Evolutionary conservation across 2,797 vertebrate species (phyloP).

Genomic region (Oreortyx pictus): DNA sequence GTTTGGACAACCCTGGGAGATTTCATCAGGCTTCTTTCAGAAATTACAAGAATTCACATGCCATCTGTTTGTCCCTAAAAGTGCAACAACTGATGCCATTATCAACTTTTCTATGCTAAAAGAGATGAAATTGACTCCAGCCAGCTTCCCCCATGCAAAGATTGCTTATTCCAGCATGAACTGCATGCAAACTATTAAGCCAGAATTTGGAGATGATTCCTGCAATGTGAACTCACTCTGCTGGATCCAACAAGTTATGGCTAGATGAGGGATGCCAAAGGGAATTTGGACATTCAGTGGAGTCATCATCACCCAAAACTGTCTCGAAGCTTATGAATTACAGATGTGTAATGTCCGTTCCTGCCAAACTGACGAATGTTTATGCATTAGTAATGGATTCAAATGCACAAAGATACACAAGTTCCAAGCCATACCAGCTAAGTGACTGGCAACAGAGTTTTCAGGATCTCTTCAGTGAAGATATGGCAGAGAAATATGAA

Average conservation of each 20-base stretch:
- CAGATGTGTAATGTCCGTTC: constrained; percentile 57
- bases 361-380: constrained; percentile 45
- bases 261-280: constrained; percentile 62
- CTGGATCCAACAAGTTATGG: constrained; percentile 65
- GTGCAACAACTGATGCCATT: constrained; percentile 69
- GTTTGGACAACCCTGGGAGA: constrained; percentile 58
- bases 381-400: constrained; percentile 39
- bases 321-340: constrained; percentile 53
- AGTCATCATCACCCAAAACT: constrained; percentile 58
- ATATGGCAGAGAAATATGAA: background rate
- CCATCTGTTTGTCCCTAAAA: constrained; percentile 74
- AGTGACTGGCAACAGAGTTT: background rate
- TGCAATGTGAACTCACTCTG: constrained; percentile 50
- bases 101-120: constrained; percentile 59
- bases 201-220: constrained; percentile 62
- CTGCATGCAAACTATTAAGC: constrained; percentile 62
- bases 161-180: constrained; percentile 66
- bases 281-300: constrained; percentile 62
- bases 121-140: constrained; percentile 66
- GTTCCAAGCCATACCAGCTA: background rate
- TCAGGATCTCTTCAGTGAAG: background rate
- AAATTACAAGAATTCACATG: constrained; percentile 67
- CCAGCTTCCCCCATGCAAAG: constrained; percentile 69
- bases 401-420: constrained; percentile 41
- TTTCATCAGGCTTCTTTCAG: constrained; percentile 67